Evolutionary conservation across 2,888 invertebrate species (phyloP).

Genomic region (Sesamia inferens): DNA sequence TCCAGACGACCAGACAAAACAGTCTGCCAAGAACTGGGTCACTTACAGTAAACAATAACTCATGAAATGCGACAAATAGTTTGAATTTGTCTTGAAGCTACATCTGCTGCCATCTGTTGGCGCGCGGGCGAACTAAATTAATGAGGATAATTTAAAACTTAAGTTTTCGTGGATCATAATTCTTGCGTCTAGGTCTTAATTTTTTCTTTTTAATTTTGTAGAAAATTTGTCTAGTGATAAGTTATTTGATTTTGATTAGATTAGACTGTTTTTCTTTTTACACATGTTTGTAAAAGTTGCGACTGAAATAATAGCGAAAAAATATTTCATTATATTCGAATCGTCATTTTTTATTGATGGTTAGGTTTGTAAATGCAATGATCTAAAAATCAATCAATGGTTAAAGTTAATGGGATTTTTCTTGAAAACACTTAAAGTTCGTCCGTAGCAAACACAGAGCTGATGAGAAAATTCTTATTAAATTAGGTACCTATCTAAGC

Average conservation of each 20-base stretch:
- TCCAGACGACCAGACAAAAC: constrained; percentile 60
- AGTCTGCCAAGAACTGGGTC: constrained; percentile 55
- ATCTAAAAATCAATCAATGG: too few species aligned
- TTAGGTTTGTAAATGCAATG: neutral
- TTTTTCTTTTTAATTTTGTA: neutral
- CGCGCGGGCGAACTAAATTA: constrained; percentile 57
- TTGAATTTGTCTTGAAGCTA: constrained; percentile 52
- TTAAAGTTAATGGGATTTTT: neutral
- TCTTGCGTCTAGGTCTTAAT: neutral
- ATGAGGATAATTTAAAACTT: constrained; percentile 44
- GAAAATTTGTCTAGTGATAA: neutral
- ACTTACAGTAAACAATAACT: constrained; percentile 57
- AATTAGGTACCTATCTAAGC: too few species aligned
- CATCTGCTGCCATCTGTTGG: constrained; percentile 65
- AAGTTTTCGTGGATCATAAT: constrained; percentile 26
- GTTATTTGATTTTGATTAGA: neutral
- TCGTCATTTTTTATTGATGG: neutral
- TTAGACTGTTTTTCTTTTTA: neutral
- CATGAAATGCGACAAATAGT: constrained; percentile 55
- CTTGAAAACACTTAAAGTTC: neutral
- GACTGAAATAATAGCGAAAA: neutral
- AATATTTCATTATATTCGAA: neutral
- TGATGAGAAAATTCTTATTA: too few species aligned
- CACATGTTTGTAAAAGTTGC: neutral
- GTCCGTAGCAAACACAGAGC: neutral